Percentiles rank a stretch among this genome's conserved stretches.
Evolutionary conservation across 2,797 vertebrate species (phyloP).

Genomic region (Corythornis leucogaster): DNA sequence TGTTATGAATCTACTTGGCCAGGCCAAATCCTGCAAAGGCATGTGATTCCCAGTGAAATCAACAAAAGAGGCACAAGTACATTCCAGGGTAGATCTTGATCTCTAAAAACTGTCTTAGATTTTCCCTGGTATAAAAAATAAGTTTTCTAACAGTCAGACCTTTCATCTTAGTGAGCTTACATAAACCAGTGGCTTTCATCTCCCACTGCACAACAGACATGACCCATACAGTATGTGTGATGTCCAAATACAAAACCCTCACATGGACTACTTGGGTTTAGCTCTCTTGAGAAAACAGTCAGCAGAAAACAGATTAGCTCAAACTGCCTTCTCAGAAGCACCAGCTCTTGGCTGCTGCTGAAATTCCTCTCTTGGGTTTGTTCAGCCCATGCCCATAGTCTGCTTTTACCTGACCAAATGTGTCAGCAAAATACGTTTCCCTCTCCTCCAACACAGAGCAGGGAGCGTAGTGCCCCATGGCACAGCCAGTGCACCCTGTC

Average conservation of each 20-base stretch:
- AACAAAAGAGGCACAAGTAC: not conserved
- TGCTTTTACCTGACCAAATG: not conserved
- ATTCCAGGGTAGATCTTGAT: not conserved
- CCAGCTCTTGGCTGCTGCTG: not conserved
- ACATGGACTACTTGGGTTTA: not conserved
- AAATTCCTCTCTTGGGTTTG: not conserved
- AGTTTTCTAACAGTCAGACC: not conserved
- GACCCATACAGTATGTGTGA: not conserved
- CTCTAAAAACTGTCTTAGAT: not conserved
- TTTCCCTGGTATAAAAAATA: not conserved
- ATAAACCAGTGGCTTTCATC: not conserved
- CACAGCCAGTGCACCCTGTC: not conserved
- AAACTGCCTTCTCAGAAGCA: not conserved
- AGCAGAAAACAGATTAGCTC: not conserved
- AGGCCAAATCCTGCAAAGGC: not conserved
- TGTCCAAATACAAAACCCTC: not conserved
- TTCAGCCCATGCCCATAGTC: not conserved
- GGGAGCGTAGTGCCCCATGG: accelerated
- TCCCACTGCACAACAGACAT: not conserved
- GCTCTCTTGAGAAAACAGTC: not conserved
- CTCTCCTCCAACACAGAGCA: not conserved
- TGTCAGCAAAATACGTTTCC: not conserved
- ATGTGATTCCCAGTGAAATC: not conserved
- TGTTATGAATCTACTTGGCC: not conserved
- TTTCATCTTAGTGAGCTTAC: not conserved